phyloP scores from a whole-genome alignment of 2,113 vertebrate species.

The Poecilia latipinna region DNA sequence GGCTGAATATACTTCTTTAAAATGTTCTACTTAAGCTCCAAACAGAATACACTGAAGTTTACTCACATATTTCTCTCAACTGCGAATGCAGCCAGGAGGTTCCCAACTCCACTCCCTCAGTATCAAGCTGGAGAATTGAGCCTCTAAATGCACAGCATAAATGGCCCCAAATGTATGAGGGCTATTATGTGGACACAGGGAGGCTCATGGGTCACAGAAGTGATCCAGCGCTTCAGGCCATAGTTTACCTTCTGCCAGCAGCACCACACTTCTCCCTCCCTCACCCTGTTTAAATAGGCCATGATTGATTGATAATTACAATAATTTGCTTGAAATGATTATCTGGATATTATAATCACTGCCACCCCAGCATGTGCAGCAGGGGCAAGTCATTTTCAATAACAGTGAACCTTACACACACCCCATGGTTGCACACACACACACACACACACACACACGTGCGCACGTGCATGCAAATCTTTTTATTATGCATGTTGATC shows the following conservation, averaged over 20 bases:
- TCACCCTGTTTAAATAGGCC: conserved; percentile 75
- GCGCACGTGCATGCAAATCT: neutral
- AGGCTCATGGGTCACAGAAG: conserved; percentile 88
- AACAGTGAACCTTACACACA: conserved; percentile 78
- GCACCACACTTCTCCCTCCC: conserved; percentile 41
- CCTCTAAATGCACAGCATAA: conserved; percentile 74
- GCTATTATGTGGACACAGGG: conserved; percentile 85
- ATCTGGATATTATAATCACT: conserved; percentile 88
- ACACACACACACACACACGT: neutral
- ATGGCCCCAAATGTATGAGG: conserved; percentile 86
- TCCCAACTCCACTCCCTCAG: neutral
- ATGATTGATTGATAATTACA: conserved; percentile 97
- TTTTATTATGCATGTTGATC: conserved; percentile 1
- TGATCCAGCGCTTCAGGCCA: conserved; percentile 71
- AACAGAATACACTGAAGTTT: neutral
- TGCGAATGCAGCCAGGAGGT: conserved; percentile 28
- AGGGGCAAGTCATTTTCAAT: conserved; percentile 77
- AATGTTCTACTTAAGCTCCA: neutral
- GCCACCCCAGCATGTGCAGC: conserved; percentile 72
- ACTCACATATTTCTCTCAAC: conserved; percentile 55
- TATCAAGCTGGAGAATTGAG: conserved; percentile 71
- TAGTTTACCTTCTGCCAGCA: conserved; percentile 75
- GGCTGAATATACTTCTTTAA: neutral
- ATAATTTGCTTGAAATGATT: conserved; percentile 96
- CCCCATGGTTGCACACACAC: conserved; percentile 75